phyloP scores from a whole-genome alignment of 2,888 invertebrate species.

The Quadriops clusia region DNA sequence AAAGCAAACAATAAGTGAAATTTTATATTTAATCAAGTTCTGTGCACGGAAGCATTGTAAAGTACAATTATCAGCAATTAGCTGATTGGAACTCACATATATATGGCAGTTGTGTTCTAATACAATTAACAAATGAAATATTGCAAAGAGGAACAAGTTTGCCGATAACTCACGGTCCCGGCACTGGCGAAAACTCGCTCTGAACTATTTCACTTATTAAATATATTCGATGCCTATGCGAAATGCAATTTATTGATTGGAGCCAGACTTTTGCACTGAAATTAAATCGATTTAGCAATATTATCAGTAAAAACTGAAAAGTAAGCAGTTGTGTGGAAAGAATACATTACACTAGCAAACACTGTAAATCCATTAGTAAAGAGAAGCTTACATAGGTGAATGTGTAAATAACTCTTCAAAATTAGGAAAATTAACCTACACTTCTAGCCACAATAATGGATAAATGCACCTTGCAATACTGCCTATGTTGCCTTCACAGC shows the following conservation, averaged over 20 bases:
- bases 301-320: no score
- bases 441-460: no score
- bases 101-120: conserved; percentile 25
- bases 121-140: conserved; percentile 30
- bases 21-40: conserved; percentile 30
- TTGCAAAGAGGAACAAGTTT: conserved; percentile 19
- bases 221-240: conserved; percentile 16
- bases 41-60: conserved; percentile 22
- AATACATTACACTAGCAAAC: no score
- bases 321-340: no score
- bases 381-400: no score
- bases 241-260: conserved; percentile 15
- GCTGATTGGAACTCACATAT: conserved; percentile 30
- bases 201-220: conserved; percentile 16
- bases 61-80: conserved; percentile 31
- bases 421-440: no score
- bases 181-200: conserved; percentile 10
- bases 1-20: conserved; percentile 28
- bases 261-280: conserved; percentile 17
- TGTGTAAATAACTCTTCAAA: no score
- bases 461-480: no score
- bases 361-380: no score
- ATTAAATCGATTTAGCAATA: conserved; percentile 18
- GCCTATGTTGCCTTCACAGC: no score
- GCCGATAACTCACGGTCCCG: conserved; percentile 16